phyloP scores from a whole-genome alignment of 1,140 invertebrate genomes.

The Formica selysi region DNA sequence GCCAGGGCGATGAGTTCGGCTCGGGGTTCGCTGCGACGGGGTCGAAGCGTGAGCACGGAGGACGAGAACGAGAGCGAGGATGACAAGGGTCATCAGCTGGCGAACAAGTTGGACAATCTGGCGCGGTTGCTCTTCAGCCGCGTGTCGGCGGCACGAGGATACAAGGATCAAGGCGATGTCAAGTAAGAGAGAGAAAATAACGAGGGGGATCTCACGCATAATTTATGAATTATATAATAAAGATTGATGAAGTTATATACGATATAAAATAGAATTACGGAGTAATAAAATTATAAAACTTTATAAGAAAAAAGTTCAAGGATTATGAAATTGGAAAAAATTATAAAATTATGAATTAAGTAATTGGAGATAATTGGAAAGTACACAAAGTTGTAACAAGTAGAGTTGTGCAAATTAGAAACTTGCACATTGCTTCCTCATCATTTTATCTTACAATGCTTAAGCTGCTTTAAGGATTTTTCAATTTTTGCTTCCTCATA shows the following conservation, averaged over 20 bases:
- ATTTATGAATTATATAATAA: slow-evolving; percentile 20
- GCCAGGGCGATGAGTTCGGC: slow-evolving; percentile 89
- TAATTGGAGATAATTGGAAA: too few species aligned
- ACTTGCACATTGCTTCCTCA: too few species aligned
- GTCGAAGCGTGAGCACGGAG: slow-evolving; percentile 83
- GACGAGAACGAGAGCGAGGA: slow-evolving; percentile 81
- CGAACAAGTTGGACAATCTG: slow-evolving; percentile 84
- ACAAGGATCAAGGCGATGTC: slow-evolving; percentile 78
- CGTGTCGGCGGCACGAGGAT: slow-evolving; percentile 80
- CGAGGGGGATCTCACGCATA: neutral
- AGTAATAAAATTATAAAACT: neutral
- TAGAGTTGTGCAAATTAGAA: too few species aligned
- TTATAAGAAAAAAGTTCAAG: neutral
- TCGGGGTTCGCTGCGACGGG: slow-evolving; percentile 81
- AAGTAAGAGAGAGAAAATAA: slow-evolving; percentile 70
- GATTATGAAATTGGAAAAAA: neutral
- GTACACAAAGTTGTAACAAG: too few species aligned
- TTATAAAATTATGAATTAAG: neutral
- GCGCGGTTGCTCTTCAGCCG: slow-evolving; percentile 84
- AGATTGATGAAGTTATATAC: neutral
- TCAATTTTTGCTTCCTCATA: too few species aligned
- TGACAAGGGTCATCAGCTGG: slow-evolving; percentile 81
- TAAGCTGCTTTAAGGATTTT: too few species aligned
- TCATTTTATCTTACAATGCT: too few species aligned
- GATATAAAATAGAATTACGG: neutral